Percentiles rank a stretch among this genome's conserved stretches.
phyloP scores from a whole-genome alignment of 2,113 vertebrate species.

The Urocynchramus pylzowi region DNA sequence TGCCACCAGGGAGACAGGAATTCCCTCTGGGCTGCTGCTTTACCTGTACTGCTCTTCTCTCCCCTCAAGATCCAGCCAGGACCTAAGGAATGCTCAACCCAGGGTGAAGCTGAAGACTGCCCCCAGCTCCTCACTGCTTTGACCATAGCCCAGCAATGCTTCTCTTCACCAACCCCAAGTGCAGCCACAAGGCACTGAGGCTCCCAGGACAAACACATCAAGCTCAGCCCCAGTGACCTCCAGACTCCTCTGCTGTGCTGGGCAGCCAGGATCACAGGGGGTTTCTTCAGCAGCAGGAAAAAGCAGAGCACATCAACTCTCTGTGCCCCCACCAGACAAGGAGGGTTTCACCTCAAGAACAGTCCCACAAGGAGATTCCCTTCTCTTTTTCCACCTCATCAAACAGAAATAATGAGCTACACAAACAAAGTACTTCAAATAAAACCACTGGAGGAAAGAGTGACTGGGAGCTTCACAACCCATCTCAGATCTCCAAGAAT shows the following conservation, averaged over 20 bases:
- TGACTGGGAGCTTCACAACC: background rate
- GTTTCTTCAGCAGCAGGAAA: background rate
- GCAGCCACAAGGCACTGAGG: accelerated
- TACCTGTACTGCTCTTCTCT: background rate
- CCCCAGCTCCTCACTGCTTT: background rate
- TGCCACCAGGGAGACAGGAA: accelerated
- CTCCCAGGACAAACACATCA: accelerated
- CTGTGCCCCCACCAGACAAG: background rate
- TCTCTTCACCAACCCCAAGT: background rate
- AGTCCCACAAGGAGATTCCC: background rate
- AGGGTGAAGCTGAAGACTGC: background rate
- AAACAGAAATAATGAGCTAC: background rate
- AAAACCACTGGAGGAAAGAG: background rate
- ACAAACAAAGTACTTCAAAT: background rate
- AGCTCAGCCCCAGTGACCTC: background rate
- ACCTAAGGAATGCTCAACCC: accelerated
- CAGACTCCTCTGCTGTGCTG: background rate
- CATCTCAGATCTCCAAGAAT: background rate
- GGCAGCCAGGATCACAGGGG: accelerated
- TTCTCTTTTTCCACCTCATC: background rate
- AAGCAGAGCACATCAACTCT: background rate
- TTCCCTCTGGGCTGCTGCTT: background rate
- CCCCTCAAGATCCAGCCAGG: background rate
- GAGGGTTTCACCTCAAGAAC: background rate
- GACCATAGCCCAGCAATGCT: background rate